Conservation (phyloP, 2,888 invertebrate genomes). For the Agriotes lineatus region DNA sequence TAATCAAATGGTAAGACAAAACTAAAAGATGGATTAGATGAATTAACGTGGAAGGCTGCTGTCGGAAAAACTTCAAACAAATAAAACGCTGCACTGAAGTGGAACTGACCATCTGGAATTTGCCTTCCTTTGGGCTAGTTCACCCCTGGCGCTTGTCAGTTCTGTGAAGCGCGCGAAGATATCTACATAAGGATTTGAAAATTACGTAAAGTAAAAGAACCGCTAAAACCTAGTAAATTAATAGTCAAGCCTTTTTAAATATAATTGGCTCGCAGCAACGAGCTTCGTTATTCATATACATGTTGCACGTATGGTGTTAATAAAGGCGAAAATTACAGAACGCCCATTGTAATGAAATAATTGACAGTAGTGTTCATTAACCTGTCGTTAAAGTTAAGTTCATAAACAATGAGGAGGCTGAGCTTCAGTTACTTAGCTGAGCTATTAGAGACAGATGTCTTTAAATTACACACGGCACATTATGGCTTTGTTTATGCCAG, state of each 20-base stretch:
- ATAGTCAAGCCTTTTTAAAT: conserved; percentile 29
- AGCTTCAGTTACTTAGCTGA: conserved; percentile 13
- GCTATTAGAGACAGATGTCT: conserved; percentile 18
- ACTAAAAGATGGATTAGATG: too few species aligned
- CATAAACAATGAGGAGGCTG: conserved; percentile 45
- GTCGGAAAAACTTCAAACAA: too few species aligned
- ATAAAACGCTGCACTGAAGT: too few species aligned
- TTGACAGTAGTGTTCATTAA: conserved; percentile 50
- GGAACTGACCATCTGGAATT: not conserved
- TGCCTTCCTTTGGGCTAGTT: not conserved
- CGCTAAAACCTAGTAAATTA: conserved; percentile 21
- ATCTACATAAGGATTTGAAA: conserved; percentile 13
- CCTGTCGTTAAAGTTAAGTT: conserved; percentile 49
- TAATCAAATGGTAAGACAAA: too few species aligned
- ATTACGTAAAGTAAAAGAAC: conserved; percentile 24
- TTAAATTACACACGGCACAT: conserved; percentile 12
- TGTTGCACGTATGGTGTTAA: conserved; percentile 32
- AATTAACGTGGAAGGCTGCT: too few species aligned
- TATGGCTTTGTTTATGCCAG: not conserved
- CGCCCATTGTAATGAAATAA: conserved; percentile 50
- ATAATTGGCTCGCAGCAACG: conserved; percentile 23
- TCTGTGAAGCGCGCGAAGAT: not conserved
- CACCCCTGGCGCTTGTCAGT: conserved; percentile 9
- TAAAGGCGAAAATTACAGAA: conserved; percentile 47
- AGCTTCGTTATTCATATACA: conserved; percentile 31